These are phyloP conservation scores for Nanorana parkeri DNA, from an alignment of 2,113 vertebrate species.

Conservation along the genomic window DNA sequence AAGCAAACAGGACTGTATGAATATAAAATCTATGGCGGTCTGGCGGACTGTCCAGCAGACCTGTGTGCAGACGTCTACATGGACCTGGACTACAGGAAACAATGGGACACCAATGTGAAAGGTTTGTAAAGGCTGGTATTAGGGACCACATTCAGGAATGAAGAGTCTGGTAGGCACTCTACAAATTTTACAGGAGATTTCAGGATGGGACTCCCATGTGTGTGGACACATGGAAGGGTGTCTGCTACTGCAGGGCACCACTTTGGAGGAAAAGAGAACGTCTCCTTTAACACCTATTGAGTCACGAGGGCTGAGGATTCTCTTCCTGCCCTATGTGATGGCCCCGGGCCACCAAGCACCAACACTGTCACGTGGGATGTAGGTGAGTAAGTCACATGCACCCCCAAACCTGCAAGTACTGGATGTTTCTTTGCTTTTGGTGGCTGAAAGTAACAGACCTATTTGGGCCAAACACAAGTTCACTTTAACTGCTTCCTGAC, in stretches of 20 bases:
- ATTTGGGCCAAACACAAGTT: no score
- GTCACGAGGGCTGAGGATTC: neutral
- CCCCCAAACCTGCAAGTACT: no score
- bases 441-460: no score
- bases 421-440: no score
- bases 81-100: constrained; percentile 87
- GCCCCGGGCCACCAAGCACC: no score
- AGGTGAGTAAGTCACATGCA: no score
- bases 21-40: constrained; percentile 86
- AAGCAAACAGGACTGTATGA: constrained; percentile 87
- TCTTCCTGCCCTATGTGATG: neutral
- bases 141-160: neutral
- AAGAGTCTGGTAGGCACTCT: no score
- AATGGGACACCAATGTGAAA: constrained; percentile 89
- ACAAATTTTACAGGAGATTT: neutral
- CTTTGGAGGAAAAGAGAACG: neutral
- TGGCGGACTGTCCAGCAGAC: constrained; percentile 74
- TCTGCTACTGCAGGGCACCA: neutral
- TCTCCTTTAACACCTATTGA: no score
- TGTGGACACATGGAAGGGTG: neutral
- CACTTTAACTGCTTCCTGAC: no score
- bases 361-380: no score
- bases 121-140: constrained; percentile 68
- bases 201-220: no score
- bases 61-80: constrained; percentile 87